Conservation (phyloP, 2,888 invertebrate species). For the Ectemnius lituratus region DNA sequence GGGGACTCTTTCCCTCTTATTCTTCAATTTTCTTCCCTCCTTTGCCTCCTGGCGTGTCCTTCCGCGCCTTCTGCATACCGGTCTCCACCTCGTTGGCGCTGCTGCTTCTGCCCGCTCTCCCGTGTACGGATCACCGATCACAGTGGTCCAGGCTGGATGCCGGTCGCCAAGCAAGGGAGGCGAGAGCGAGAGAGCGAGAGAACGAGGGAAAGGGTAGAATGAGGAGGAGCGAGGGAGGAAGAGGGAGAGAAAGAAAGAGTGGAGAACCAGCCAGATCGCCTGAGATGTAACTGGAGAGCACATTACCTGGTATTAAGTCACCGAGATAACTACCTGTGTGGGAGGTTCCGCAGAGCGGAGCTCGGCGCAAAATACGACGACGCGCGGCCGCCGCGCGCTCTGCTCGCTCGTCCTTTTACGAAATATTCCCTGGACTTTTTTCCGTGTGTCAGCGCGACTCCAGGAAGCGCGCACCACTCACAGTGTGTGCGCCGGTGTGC, state of each 20-base stretch:
- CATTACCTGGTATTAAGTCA: slow-evolving; percentile 75
- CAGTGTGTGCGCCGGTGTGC: not conserved
- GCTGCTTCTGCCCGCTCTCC: slow-evolving; percentile 10
- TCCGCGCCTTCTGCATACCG: not conserved
- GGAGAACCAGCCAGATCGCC: slow-evolving; percentile 57
- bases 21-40: slow-evolving; percentile 35
- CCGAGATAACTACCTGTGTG: slow-evolving; percentile 75
- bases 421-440: slow-evolving; percentile 52
- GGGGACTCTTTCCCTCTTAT: slow-evolving; percentile 31
- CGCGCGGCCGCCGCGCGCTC: slow-evolving; percentile 45
- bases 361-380: slow-evolving; percentile 57
- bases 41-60: slow-evolving; percentile 2
- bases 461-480: slow-evolving; percentile 43
- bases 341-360: slow-evolving; percentile 66
- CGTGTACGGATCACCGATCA: slow-evolving; percentile 36
- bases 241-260: slow-evolving; percentile 24
- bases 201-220: too few species aligned
- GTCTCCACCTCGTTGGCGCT: slow-evolving; percentile 7
- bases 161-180: not conserved
- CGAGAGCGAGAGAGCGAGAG: not conserved
- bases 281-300: slow-evolving; percentile 72
- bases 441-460: slow-evolving; percentile 53
- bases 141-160: slow-evolving; percentile 16
- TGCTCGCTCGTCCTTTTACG: slow-evolving; percentile 50
- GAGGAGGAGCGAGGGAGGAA: slow-evolving; percentile 27